Conservation (phyloP, 2,113 vertebrate species). For the Pundamilia nyererei region DNA sequence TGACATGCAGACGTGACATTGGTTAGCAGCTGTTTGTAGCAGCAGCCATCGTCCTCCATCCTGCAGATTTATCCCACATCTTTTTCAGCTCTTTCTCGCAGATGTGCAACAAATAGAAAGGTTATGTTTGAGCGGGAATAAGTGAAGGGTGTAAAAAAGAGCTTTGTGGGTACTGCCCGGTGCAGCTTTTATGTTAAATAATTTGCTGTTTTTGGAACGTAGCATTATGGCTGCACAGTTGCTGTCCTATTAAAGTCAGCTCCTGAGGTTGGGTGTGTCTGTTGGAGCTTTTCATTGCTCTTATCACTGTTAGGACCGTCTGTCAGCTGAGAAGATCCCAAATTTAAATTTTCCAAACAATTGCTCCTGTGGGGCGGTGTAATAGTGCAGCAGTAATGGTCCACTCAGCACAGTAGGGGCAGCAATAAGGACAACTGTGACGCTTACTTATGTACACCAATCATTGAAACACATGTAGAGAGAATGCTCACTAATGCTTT, state of each 20-base stretch:
- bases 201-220: neutral
- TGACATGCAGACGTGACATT: neutral
- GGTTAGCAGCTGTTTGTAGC: constrained; percentile 23
- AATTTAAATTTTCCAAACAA: constrained; percentile 10
- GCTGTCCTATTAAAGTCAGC: neutral
- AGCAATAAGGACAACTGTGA: neutral
- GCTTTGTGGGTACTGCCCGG: neutral
- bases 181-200: neutral
- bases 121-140: neutral
- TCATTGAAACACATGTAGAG: neutral
- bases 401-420: neutral
- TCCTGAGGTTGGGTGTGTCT: neutral
- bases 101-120: neutral
- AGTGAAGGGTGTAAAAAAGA: neutral
- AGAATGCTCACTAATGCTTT: neutral
- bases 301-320: neutral
- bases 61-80: neutral
- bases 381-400: constrained; percentile 8
- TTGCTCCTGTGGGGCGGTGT: neutral
- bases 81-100: neutral
- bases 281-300: neutral
- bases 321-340: neutral
- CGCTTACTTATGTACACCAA: neutral
- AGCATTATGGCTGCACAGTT: neutral
- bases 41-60: neutral